Base-by-base conservation (phyloP, 2,113 vertebrate genomes). In the Corythoichthys haematopterus region DNA sequence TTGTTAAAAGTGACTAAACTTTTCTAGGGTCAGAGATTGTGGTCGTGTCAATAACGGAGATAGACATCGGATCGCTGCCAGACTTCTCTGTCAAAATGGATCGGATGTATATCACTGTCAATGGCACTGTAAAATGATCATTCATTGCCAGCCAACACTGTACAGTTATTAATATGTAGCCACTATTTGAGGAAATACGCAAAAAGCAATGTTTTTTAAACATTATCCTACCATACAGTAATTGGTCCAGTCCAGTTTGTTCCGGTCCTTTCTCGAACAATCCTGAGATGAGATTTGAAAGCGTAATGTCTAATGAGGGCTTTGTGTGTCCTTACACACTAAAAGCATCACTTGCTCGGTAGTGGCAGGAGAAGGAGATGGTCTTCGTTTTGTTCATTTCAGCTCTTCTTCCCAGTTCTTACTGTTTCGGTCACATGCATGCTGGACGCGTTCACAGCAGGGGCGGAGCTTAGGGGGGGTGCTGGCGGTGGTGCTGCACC, bases 201-300 rank as follows among this genome's bases (percentile, higher is more conserved):
- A 14, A 46, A 62, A 46, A 46, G 20, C 20, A 46, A 62, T 1
- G 2, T n/a, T 46, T 46, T 45, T 11, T 9, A 12, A 62, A 62
- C 20, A 78, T 77, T 70, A 82, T 70, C 77, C 71, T 64, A 71
- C 72, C 78, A 69, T 61, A 80, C 74, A 66, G 74, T 37, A 77
- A 59, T 82, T 88, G 85, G 83, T 83, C 83, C 74, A 60, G 70
- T 83, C 77, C 79, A 77, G 77, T 83, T 84, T 81, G 68, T 77
- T 69, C 80, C 81, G 83, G 77, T 85, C 79, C 70, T 56, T 48
- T 35, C 28, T 82, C 35, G 16, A 80, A 80, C 79, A 66, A 85
- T 89, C 87, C 90, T 90, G 90, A 92, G 90, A 90, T 88, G 85
- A 88, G 83, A 80, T 79, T 77, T 82, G 80, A 83, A 83, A 84